Base-by-base conservation (phyloP, 1,140 invertebrate species). In the Zaprionus capensis region DNA sequence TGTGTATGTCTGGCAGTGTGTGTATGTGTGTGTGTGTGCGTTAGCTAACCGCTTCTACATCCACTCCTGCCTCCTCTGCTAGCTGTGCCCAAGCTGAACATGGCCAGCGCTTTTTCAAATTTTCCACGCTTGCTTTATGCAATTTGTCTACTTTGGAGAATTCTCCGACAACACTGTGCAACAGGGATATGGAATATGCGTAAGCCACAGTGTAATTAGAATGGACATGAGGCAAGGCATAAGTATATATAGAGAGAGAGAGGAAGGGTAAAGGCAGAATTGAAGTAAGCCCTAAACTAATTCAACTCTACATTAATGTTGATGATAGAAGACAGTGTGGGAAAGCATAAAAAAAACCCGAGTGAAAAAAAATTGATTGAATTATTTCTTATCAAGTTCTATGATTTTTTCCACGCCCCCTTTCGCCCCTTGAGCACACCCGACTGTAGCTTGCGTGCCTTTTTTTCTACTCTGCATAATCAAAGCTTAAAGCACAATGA, bases 91-190 rank as follows among this genome's bases (percentile, higher is more conserved):
- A n/a, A 22, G 34, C 38, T 24, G 53, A 75, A 79, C 79, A 68
- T 82, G 63, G 75, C 70, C 73, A 63, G 76, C 79, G 63, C 72
- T 86, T 87, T 86, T 82, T 82, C 75, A 84, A 78, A 88, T 84
- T 90, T 88, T 88, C 78, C 84, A 90, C 85, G 84, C 85, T 90
- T 84, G 78, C 78, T 90, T 90, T 76, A 76, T 84, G 85, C 71
- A 84, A 84, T 84, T 88, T 88, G 84, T 80, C 76, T 71, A 65
- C 71, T 78, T 82, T 75, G 12, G 59, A 71, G 76, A 63, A 79
- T 78, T 86, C 75, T 76, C 63, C 44, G 68, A 59, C 76, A 72
- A 84, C 81, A 88, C 78, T 81, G 17, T 20, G 3, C 74, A 55
- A 53, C 81, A 78, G n/a, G 46, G 4, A 22, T 9, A 17, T 9